Evolutionary conservation across 2,888 invertebrate species (phyloP), one percentile per base, ranked within the genome.

Genomic region (Hyles lineata): DNA sequence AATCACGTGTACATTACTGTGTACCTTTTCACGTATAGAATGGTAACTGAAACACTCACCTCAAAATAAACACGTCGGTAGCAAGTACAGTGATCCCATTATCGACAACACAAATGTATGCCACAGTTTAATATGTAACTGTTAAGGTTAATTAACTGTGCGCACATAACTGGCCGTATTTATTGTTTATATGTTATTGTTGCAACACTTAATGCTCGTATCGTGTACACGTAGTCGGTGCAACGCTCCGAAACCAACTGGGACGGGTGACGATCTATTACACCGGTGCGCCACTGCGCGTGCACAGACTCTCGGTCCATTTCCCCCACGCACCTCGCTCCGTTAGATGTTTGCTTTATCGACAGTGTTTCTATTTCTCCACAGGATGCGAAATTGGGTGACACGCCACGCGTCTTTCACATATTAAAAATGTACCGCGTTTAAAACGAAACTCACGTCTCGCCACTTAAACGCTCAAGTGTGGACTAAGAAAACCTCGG

Each of bases 221-320:
- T 86, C 77, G 84, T 84, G 87, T 87, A 89, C 93, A 91, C 92
- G 93, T 93, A 91, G 88, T 85, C 93, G 83, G 87, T 89, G 89
- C 93, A 90, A 86, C 93, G 93, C 92, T 90, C 91, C 93, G 93
- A 92, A 92, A 90, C 90, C 89, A 91, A 94, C 94, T 94, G 94
- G 93, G 90, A 89, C 92, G 90, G 87, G 85, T 88, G 90, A 90
- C 92, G 92, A 91, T 92, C 91, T 92, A 92, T 92, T 89, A 92
- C 90, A 90, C 90, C 91, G 90, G 90, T 90, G 92, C 92, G 90
- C 92, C 91, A 89, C 90, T 90, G 92, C 92, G 90, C 92, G 89
- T 87, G 91, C 92, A 87, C 92, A 91, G 89, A 87, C 88, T 89
- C 90, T 87, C 92, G 90, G 91, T 90, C 92, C 93, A 94, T 92